These are phyloP conservation scores for Bombyx mandarina DNA, from an alignment of 1,140 invertebrate genomes.

Conservation along the genomic window DNA sequence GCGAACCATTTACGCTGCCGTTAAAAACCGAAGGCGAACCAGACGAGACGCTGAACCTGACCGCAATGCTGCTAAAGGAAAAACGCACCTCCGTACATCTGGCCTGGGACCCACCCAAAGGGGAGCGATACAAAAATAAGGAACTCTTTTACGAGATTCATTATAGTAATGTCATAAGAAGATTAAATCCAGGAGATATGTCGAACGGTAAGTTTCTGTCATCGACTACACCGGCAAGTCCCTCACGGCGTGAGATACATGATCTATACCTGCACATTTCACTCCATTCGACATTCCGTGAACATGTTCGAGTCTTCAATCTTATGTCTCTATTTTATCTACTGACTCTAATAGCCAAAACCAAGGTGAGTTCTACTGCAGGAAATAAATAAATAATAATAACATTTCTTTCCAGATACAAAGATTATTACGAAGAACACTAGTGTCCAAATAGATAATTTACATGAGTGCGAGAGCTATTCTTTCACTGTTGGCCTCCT, in stretches of 20 bases:
- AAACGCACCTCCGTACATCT: conserved; percentile 76
- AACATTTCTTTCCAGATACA: conserved; percentile 47
- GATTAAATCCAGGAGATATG: conserved; percentile 23
- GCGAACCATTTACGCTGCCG: conserved; percentile 68
- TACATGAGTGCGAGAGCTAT: conserved; percentile 82
- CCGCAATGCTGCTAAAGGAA: conserved; percentile 69
- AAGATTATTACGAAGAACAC: conserved; percentile 72
- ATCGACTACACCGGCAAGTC: background rate
- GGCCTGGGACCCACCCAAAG: conserved; percentile 75
- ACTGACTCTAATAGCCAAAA: no score
- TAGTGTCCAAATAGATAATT: conserved; percentile 71
- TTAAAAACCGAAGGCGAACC: conserved; percentile 71
- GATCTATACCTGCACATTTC: no score
- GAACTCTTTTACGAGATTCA: conserved; percentile 71
- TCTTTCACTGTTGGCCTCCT: conserved; percentile 79
- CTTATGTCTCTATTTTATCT: no score
- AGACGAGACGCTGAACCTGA: conserved; percentile 51
- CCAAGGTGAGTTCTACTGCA: no score
- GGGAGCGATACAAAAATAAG: conserved; percentile 43
- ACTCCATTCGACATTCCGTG: no score
- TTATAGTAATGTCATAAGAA: conserved; percentile 34
- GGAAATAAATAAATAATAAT: no score
- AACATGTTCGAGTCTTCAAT: no score
- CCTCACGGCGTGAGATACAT: background rate
- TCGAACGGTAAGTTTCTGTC: conserved; percentile 34